Evolutionary conservation across 2,113 vertebrate genomes (phyloP).

Genomic region (Callopanchax toddi): DNA sequence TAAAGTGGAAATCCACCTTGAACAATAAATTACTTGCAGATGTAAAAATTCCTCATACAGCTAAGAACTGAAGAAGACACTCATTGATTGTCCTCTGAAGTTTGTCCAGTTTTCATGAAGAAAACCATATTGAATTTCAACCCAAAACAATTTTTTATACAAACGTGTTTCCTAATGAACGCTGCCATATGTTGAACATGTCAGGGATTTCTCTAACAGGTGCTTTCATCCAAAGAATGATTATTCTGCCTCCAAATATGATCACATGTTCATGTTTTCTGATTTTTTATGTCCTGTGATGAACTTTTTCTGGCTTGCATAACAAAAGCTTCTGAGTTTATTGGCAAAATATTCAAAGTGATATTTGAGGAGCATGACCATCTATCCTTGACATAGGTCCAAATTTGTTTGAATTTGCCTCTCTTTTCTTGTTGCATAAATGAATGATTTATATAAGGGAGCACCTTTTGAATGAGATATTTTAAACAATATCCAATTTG

Average conservation of each 20-base stretch:
- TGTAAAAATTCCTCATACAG: slow-evolving; percentile 11
- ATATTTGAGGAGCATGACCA: no score
- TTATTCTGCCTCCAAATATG: background rate
- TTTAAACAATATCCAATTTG: no score
- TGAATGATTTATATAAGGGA: no score
- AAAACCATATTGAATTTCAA: background rate
- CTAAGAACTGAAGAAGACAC: slow-evolving; percentile 11
- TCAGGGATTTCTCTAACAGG: background rate
- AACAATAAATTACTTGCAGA: slow-evolving; percentile 40
- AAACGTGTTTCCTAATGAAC: background rate
- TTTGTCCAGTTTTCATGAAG: background rate
- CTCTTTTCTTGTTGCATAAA: no score
- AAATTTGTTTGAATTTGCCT: no score
- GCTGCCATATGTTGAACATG: background rate
- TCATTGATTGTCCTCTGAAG: slow-evolving; percentile 21
- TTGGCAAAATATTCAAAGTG: no score
- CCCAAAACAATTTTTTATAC: background rate
- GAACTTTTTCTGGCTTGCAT: no score
- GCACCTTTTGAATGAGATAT: no score
- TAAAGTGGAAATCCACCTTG: no score
- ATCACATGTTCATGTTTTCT: background rate
- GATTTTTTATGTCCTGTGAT: no score
- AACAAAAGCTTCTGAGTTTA: background rate
- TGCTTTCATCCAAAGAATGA: background rate
- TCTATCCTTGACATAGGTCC: no score